Conservation (phyloP, 1,140 invertebrate species). For the Eumeta japonica region DNA sequence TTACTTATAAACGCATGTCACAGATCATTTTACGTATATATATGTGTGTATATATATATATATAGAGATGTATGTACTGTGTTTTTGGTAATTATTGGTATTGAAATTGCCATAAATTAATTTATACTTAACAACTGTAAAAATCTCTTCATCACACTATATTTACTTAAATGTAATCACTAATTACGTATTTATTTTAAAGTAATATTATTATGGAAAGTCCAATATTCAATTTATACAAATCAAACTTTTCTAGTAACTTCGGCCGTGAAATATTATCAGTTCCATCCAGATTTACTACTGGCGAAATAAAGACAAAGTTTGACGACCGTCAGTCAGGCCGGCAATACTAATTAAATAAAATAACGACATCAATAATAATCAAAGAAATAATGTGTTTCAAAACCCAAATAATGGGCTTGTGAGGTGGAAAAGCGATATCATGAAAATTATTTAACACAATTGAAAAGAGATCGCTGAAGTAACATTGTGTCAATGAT, state of each 20-base stretch:
- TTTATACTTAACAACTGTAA: constrained; percentile 59
- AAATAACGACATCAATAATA: too few species aligned
- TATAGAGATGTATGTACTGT: constrained; percentile 52
- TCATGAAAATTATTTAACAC: too few species aligned
- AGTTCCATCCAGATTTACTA: constrained; percentile 33
- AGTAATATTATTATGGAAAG: constrained; percentile 55
- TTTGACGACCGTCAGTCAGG: too few species aligned
- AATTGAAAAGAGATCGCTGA: too few species aligned
- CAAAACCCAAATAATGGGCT: too few species aligned
- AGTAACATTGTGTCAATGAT: too few species aligned
- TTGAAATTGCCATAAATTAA: constrained; percentile 57
- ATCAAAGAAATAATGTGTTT: too few species aligned
- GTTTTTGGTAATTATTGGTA: constrained; percentile 60
- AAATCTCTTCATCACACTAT: constrained; percentile 57
- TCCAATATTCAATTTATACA: constrained; percentile 58
- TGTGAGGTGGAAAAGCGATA: too few species aligned
- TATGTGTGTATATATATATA: too few species aligned
- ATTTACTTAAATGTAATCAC: constrained; percentile 53
- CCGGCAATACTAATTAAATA: too few species aligned
- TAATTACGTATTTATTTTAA: constrained; percentile 56
- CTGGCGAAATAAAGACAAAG: constrained; percentile 19
- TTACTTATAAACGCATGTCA: too few species aligned
- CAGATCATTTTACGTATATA: too few species aligned
- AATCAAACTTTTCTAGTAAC: constrained; percentile 55
- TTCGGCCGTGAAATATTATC: constrained; percentile 26